These are phyloP conservation scores for Sphecodes monilicornis DNA, from an alignment of 2,888 invertebrate species.

Conservation along the genomic window DNA sequence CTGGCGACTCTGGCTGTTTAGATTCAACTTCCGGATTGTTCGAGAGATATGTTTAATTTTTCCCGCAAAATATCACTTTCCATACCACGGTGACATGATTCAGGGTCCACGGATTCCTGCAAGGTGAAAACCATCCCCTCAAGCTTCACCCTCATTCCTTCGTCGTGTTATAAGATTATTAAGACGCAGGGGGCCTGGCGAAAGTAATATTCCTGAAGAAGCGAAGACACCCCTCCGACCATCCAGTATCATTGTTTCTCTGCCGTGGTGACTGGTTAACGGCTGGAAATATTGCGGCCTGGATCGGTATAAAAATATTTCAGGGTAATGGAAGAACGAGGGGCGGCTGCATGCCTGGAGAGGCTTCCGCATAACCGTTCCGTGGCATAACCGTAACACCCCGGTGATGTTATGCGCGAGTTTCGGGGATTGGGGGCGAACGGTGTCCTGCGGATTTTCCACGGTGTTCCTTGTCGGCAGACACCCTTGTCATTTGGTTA, in stretches of 20 bases:
- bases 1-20: no score
- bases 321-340: slow-evolving; percentile 15
- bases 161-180: slow-evolving; percentile 67
- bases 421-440: slow-evolving; percentile 5
- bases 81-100: background rate
- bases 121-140: slow-evolving; percentile 43
- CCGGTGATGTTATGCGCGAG: slow-evolving; percentile 38
- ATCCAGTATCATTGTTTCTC: slow-evolving; percentile 48
- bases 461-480: background rate
- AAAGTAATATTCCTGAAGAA: slow-evolving; percentile 40
- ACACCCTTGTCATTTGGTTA: slow-evolving; percentile 1
- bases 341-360: slow-evolving; percentile 23
- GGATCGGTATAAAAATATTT: slow-evolving; percentile 51
- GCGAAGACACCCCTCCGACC: background rate
- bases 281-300: slow-evolving; percentile 57
- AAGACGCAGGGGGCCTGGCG: slow-evolving; percentile 47
- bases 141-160: slow-evolving; percentile 7
- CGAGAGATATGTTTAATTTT: background rate
- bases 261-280: slow-evolving; percentile 48
- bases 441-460: background rate
- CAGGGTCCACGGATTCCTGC: slow-evolving; percentile 9
- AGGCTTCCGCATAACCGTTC: slow-evolving; percentile 15
- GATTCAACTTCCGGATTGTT: background rate
- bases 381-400: slow-evolving; percentile 15
- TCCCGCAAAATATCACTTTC: background rate